A percentile compares a stretch with the other conserved stretches of the same genome.
Evolutionary conservation across 1,140 invertebrate species (phyloP).

Genomic region (Drosophila takahashii): DNA sequence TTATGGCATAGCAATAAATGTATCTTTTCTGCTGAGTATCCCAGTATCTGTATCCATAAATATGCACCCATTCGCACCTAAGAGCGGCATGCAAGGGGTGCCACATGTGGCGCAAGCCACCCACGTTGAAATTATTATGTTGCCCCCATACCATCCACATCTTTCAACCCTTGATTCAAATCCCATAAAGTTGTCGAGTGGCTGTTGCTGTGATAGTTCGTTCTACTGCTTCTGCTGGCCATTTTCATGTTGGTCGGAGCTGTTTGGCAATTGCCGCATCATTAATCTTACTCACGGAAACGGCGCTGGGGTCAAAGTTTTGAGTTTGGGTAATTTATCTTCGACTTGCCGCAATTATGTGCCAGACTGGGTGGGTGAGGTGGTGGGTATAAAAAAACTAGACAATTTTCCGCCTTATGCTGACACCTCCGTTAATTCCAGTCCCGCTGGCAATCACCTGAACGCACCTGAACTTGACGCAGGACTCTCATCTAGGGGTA

Average conservation of each 20-base stretch:
- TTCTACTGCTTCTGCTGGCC: constrained; percentile 40
- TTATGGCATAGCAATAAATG: constrained; percentile 81
- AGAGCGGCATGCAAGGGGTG: constrained; percentile 20
- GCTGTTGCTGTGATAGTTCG: constrained; percentile 72
- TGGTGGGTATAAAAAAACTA: constrained; percentile 10
- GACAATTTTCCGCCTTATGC: constrained; percentile 32
- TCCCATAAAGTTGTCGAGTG: constrained; percentile 77
- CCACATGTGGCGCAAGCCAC: constrained; percentile 60
- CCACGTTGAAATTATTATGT: constrained; percentile 73
- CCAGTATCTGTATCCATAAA: constrained; percentile 68
- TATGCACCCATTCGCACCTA: constrained; percentile 80
- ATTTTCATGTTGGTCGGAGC: constrained; percentile 63
- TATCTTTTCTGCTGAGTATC: constrained; percentile 67
- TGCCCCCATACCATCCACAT: constrained; percentile 27
- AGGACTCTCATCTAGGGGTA: not conserved
- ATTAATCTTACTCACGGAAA: constrained; percentile 82
- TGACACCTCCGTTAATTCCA: constrained; percentile 40
- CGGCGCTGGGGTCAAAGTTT: constrained; percentile 82
- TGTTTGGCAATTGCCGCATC: constrained; percentile 79
- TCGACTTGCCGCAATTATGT: constrained; percentile 78
- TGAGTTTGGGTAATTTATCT: constrained; percentile 81
- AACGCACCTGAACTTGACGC: constrained; percentile 54
- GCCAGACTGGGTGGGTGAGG: constrained; percentile 26
- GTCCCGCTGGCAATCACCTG: constrained; percentile 21
- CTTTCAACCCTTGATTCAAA: constrained; percentile 75